These are phyloP conservation scores for Erpobdella octoculata DNA, from an alignment of 2,888 invertebrate genomes.

Conservation along the genomic window DNA sequence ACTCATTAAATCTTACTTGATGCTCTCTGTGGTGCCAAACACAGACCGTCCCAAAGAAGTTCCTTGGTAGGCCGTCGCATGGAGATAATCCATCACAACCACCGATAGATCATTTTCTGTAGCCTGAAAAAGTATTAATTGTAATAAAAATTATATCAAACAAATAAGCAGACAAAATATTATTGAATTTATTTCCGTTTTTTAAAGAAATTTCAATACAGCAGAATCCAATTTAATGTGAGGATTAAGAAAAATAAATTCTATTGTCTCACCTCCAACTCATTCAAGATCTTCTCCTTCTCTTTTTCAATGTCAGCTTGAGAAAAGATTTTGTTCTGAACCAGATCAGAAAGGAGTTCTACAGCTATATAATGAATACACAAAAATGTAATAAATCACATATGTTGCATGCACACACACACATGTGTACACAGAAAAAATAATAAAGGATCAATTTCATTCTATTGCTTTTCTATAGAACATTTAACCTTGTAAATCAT, in stretches of 20 bases:
- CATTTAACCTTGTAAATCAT: too few relatives aligned
- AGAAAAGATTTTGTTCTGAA: constrained; percentile 24
- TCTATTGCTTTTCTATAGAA: too few relatives aligned
- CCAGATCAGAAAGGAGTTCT: constrained; percentile 26
- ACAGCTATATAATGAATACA: constrained; percentile 27
- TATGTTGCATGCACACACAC: too few relatives aligned
- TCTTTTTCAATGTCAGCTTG: constrained; percentile 27
- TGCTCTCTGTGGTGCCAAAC: constrained; percentile 22
- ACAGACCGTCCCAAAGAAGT: constrained; percentile 21
- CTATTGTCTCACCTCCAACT: constrained; percentile 16
- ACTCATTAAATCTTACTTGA: constrained; percentile 22
- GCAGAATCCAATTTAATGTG: too few relatives aligned
- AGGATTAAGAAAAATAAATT: not conserved
- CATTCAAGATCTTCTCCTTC: constrained; percentile 9
- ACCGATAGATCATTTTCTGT: constrained; percentile 13
- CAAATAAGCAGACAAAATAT: not conserved
- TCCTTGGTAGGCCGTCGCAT: constrained; percentile 31
- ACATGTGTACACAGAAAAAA: too few relatives aligned
- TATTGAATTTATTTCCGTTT: too few relatives aligned
- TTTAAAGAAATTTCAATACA: too few relatives aligned
- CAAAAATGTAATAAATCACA: too few relatives aligned
- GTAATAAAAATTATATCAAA: not conserved
- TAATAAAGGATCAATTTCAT: too few relatives aligned
- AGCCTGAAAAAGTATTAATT: constrained; percentile 15
- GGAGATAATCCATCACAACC: constrained; percentile 30